phyloP scores from a whole-genome alignment of 2,797 vertebrate genomes.

The Limosa lapponica region DNA sequence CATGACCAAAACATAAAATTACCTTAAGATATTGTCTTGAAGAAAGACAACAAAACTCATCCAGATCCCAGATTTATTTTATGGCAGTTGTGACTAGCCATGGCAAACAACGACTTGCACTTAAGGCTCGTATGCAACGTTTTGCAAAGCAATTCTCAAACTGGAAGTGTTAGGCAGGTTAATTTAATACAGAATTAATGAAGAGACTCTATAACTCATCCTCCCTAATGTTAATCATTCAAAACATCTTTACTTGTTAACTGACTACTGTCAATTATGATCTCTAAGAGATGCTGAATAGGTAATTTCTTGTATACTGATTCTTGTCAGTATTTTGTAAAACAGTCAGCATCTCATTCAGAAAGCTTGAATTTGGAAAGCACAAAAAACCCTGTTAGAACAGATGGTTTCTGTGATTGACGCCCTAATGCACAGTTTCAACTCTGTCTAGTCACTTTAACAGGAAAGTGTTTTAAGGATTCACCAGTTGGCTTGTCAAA shows the following conservation, averaged over 20 bases:
- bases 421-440: slow-evolving; percentile 57
- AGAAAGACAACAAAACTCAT: not conserved
- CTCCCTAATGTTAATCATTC: slow-evolving; percentile 28
- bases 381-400: slow-evolving; percentile 56
- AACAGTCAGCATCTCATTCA: slow-evolving; percentile 43
- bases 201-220: slow-evolving; percentile 24
- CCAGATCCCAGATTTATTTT: not conserved
- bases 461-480: slow-evolving; percentile 52
- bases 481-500: slow-evolving; percentile 65
- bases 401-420: slow-evolving; percentile 68
- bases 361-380: slow-evolving; percentile 40
- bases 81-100: not conserved
- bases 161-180: slow-evolving; percentile 18
- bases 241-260: slow-evolving; percentile 54
- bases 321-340: slow-evolving; percentile 64
- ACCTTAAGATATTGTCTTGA: not conserved
- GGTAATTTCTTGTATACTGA: slow-evolving; percentile 55
- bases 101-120: not conserved
- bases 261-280: slow-evolving; percentile 51
- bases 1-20: not conserved
- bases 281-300: slow-evolving; percentile 39
- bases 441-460: slow-evolving; percentile 63
- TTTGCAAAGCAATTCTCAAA: slow-evolving; percentile 5
- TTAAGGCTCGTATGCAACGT: not conserved
- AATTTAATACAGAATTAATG: slow-evolving; percentile 26